Evolutionary conservation across 2,888 invertebrate species (phyloP).

Genomic region (Chesias legatella): DNA sequence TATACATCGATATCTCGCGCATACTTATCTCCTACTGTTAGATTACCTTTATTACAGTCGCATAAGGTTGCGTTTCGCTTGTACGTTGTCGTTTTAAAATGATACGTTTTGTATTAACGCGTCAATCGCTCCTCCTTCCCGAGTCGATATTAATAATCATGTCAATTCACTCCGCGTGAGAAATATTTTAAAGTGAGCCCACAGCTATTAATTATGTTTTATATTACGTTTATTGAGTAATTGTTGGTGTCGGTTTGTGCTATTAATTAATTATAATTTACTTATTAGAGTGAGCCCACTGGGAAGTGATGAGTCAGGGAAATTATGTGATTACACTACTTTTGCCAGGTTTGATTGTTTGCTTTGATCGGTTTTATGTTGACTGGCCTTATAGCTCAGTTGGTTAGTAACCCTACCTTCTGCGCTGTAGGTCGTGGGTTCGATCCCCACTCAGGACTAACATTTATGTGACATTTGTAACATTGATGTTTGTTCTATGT

Average conservation of each 20-base stretch:
- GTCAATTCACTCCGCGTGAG: conserved; percentile 70
- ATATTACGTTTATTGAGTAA: conserved; percentile 70
- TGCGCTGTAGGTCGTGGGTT: too few relatives aligned
- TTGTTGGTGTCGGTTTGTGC: conserved; percentile 63
- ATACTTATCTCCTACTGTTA: conserved; percentile 30
- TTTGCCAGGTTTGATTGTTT: conserved; percentile 29
- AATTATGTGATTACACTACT: conserved; percentile 27
- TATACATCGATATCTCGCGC: conserved; percentile 53
- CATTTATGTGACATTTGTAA: too few relatives aligned
- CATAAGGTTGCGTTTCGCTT: conserved; percentile 32
- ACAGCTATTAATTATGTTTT: conserved; percentile 68
- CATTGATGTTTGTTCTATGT: too few relatives aligned
- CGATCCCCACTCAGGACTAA: too few relatives aligned
- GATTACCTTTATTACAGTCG: conserved; percentile 11
- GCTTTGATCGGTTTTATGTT: too few relatives aligned
- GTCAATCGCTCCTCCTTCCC: conserved; percentile 70
- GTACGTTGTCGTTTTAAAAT: conserved; percentile 10
- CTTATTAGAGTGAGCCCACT: conserved; percentile 44
- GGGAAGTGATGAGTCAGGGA: conserved; percentile 62
- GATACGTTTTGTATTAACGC: conserved; percentile 61
- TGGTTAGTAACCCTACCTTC: too few relatives aligned
- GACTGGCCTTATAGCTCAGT: too few relatives aligned
- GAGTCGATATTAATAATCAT: conserved; percentile 70
- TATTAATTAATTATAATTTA: conserved; percentile 67
- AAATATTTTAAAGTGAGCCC: conserved; percentile 62